Percentiles rank a stretch among this genome's conserved stretches.
Conservation (phyloP, 2,113 vertebrate species). For the Epinephelus moara region DNA sequence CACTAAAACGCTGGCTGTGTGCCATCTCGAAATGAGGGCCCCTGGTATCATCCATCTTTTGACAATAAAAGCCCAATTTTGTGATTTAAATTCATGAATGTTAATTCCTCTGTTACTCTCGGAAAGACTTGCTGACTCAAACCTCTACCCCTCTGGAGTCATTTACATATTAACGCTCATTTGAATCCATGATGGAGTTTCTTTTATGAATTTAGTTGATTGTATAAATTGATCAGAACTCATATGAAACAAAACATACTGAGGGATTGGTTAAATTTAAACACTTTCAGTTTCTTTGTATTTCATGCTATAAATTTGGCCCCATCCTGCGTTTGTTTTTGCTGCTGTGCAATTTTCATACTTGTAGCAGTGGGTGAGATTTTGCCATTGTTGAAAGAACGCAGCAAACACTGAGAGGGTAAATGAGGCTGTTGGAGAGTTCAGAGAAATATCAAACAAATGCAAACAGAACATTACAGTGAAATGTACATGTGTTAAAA, state of each 20-base stretch:
- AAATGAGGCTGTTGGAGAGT: background rate
- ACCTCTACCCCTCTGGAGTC: constrained; percentile 7
- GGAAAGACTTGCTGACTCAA: constrained; percentile 39
- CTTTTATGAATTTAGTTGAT: background rate
- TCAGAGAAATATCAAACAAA: constrained; percentile 8
- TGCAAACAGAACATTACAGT: background rate
- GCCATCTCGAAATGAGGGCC: constrained; percentile 31
- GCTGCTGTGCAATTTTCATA: background rate
- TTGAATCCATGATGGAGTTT: constrained; percentile 24
- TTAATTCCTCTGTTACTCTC: constrained; percentile 33
- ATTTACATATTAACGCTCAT: constrained; percentile 37
- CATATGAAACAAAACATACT: background rate
- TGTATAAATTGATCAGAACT: background rate
- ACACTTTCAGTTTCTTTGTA: background rate
- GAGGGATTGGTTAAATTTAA: background rate
- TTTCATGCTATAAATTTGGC: background rate
- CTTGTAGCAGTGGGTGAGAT: background rate
- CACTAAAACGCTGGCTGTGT: constrained; percentile 4
- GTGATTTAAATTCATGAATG: constrained; percentile 49
- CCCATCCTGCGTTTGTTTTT: background rate
- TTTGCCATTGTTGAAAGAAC: background rate
- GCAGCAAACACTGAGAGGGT: background rate
- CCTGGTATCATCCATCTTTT: constrained; percentile 29
- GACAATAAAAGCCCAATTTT: constrained; percentile 46
- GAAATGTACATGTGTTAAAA: background rate